Base-by-base conservation (phyloP, 2,888 invertebrate genomes). In the Epinotia bilunana region DNA sequence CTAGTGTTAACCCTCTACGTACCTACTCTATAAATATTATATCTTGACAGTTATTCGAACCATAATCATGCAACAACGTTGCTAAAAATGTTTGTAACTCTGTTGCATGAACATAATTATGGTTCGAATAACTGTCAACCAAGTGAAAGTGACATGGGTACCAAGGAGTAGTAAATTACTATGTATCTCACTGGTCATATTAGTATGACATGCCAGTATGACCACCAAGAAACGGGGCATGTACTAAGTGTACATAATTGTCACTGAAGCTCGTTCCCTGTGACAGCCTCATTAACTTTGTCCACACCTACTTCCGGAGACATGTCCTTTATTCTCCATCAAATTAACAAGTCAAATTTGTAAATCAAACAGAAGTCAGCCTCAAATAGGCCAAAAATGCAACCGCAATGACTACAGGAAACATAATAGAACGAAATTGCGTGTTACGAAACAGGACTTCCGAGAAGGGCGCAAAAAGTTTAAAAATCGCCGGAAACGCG, bases 401-500 rank as follows among this genome's bases (percentile, higher is more conserved):
- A 57, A 64, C 55, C 58, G 70, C 23, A 49, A 55, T n/a, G 33
- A 18, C 18, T 71, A 60, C 55, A 60, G 53, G 62, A 57, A 33
- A 67, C 57, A 60, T 70, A 28, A 53, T 55, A 53, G 11, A 55
- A 23, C 63, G 2, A 71, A 71, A 74, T 74, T 60, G 64, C 43
- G 70, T 43, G 33, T 72, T 62, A 61, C 72, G 60, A 71, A 70
- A 74, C 20, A 60, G 70, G 62, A 72, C 67, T 77, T 72, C 74
- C 70, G 68, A 74, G 74, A 77, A 69, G 62, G 46, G 68, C 39
- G 49, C 49, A 72, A 53, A 61, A 76, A 33, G 60, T 55, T 75
- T 72, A 80, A 80, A 80, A 79, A 78, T 62, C 62, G 83, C 83
- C 90, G 90, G 90, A 91, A 89, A 88, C 84, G 82, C 84, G 85